A percentile compares a stretch with the other conserved stretches of the same genome.
phyloP scores from a whole-genome alignment of 2,888 invertebrate genomes.

The Drosophila nr. medialis region DNA sequence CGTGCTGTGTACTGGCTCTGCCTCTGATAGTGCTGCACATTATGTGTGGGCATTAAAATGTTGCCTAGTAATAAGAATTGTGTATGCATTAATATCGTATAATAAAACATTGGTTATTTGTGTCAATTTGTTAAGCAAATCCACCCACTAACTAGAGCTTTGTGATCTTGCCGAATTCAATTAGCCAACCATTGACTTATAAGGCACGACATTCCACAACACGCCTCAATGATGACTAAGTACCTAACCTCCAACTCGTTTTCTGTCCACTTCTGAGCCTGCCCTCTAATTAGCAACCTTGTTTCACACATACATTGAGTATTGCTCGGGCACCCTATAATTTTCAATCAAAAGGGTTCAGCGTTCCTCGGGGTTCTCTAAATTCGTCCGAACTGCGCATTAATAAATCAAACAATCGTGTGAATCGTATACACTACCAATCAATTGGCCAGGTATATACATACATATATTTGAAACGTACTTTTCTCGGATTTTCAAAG shows the following conservation, averaged over 20 bases:
- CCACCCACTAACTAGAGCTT: constrained; percentile 51
- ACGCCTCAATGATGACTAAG: constrained; percentile 48
- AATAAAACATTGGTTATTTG: constrained; percentile 31
- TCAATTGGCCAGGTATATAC: constrained; percentile 26
- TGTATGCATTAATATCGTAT: constrained; percentile 62
- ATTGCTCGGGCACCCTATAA: constrained; percentile 69
- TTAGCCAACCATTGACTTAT: constrained; percentile 59
- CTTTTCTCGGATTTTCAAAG: background rate
- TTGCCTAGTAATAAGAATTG: constrained; percentile 80
- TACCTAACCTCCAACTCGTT: constrained; percentile 20
- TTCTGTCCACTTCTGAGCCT: background rate
- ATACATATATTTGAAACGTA: background rate
- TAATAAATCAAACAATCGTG: constrained; percentile 80
- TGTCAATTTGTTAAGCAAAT: constrained; percentile 28
- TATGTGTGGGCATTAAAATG: constrained; percentile 83
- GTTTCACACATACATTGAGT: constrained; percentile 74
- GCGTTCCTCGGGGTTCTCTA: constrained; percentile 27
- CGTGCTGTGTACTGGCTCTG: constrained; percentile 84
- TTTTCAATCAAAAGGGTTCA: constrained; percentile 72
- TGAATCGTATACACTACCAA: constrained; percentile 64
- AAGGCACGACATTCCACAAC: constrained; percentile 61
- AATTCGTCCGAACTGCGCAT: constrained; percentile 49
- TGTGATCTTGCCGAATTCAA: constrained; percentile 63
- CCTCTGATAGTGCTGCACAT: constrained; percentile 85
- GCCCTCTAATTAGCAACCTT: constrained; percentile 68